Evolutionary conservation across 2,888 invertebrate species (phyloP), one percentile per base, ranked within the genome.

Genomic region (Auanema sp.): DNA sequence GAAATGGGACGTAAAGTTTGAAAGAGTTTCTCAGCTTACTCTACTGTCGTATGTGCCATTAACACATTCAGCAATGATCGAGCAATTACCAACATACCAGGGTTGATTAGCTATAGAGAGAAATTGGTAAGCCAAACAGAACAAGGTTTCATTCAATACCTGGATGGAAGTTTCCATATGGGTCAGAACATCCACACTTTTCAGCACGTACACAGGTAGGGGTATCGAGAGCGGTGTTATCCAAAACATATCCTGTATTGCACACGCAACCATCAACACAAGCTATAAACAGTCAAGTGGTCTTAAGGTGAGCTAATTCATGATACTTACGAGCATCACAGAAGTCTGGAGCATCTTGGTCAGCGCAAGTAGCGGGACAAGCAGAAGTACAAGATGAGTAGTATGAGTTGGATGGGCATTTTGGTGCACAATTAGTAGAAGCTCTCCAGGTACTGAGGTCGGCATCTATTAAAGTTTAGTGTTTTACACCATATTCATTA

Each of bases 241-340:
- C 76, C 21, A 72, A 44, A 0, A 81, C 76, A 64, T 72, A 81
- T 25, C 83, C 83, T 1, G 71, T 60, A 49, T 80, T 76, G 65
- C 83, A 83, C 47, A 69, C 68, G 63, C 83, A 83, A 3, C 83
- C 82, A 63, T 83, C 81, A 21, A 63, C 61, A 60, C 76, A 78
- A 40, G 74, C 73, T 67, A 53, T n/a, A n/a, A n/a, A n/a, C n/a
- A n/a, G n/a, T n/a, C n/a, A n/a, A n/a, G n/a, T n/a, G n/a, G n/a
- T n/a, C n/a, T n/a, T n/a, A n/a, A n/a, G n/a, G n/a, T 23, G 25
- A 44, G 4, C 10, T 24, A 6, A 16, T 52, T 25, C 23, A 53
- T 10, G 8, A 11, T 8, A 24, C 62, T 50, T 10, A 66, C 66
- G 66, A 24, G 58, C 59, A 21, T 67, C 61, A 59, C 67, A 69